These are phyloP conservation scores for Barypeithes pellucidus DNA, from an alignment of 2,888 invertebrate genomes.

Conservation along the genomic window DNA sequence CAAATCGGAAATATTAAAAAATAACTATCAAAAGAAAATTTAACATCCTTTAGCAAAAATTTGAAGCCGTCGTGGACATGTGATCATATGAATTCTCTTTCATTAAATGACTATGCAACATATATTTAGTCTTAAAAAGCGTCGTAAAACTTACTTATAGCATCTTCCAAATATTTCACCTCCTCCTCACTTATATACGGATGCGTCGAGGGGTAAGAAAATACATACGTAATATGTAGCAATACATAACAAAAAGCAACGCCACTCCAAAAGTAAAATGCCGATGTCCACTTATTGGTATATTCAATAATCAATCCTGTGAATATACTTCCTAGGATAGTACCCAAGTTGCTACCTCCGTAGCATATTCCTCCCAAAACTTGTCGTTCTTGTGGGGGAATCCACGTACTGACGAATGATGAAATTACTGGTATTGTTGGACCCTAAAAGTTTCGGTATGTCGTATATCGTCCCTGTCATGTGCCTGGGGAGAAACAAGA, in stretches of 20 bases:
- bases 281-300: constrained; percentile 78
- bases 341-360: constrained; percentile 82
- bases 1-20: too few relatives aligned
- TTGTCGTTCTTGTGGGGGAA: constrained; percentile 82
- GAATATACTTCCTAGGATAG: constrained; percentile 76
- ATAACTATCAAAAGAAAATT: too few relatives aligned
- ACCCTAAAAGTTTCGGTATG: constrained; percentile 71
- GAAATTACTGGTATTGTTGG: constrained; percentile 78
- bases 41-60: too few relatives aligned
- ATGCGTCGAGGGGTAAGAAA: constrained; percentile 75
- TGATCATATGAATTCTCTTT: too few relatives aligned
- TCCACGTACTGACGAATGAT: constrained; percentile 80
- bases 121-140: too few relatives aligned
- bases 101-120: too few relatives aligned
- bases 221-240: constrained; percentile 63
- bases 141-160: constrained; percentile 30
- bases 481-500: too few relatives aligned
- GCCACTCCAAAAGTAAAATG: constrained; percentile 50
- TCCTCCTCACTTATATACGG: constrained; percentile 56
- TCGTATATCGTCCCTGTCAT: background rate
- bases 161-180: constrained; percentile 29
- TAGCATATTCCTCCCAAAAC: constrained; percentile 84
- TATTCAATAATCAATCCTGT: constrained; percentile 80
- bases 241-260: constrained; percentile 31
- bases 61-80: too few relatives aligned